These are phyloP conservation scores for Microhierax caerulescens DNA, from an alignment of 2,797 vertebrate genomes.

Conservation along the genomic window DNA sequence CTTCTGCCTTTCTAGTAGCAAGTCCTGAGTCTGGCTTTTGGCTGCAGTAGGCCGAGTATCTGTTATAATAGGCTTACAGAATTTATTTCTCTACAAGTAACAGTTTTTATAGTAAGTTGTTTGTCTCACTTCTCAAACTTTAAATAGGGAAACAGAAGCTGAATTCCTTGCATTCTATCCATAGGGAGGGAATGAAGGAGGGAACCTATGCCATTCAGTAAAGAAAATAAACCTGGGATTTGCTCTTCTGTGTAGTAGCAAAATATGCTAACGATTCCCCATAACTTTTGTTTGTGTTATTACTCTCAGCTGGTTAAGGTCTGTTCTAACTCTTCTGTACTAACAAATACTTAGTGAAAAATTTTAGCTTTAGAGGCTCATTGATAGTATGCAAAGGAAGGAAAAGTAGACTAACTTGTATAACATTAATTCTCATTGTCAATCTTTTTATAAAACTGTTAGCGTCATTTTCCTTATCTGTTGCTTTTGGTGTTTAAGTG, in stretches of 20 bases:
- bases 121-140: neutral
- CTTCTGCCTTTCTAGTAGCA: neutral
- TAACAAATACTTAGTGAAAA: neutral
- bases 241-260: neutral
- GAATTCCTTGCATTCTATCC: neutral
- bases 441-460: neutral
- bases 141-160: neutral
- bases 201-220: neutral
- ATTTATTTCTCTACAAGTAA: neutral
- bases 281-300: neutral
- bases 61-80: neutral
- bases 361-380: neutral
- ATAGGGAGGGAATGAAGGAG: neutral
- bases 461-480: neutral
- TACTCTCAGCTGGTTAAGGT: neutral
- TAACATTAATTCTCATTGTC: neutral
- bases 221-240: neutral
- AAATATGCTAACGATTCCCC: neutral
- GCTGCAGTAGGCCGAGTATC: neutral
- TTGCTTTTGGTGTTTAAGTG: neutral
- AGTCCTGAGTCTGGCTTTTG: neutral
- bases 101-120: neutral
- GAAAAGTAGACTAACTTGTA: neutral
- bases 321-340: neutral
- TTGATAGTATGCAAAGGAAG: neutral